These are phyloP conservation scores for Mus minutoides DNA, from an alignment of 2,797 vertebrate species.

Conservation along the genomic window DNA sequence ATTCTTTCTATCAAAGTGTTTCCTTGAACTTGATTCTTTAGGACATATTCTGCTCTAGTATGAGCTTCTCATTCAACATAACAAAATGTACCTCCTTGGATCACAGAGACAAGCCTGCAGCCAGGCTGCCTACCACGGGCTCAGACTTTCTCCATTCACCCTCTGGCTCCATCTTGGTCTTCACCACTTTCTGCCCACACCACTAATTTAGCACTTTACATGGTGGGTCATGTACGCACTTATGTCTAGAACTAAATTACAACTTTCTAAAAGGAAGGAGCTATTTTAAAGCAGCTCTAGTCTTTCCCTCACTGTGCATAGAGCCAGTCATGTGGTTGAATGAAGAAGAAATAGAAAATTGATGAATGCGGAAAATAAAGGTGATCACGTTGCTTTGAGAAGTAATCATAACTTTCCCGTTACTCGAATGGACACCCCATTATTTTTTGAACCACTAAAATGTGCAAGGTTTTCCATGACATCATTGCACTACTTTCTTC, in stretches of 20 bases:
- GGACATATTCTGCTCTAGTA: no score
- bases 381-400: background rate
- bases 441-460: background rate
- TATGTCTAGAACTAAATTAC: slow-evolving; percentile 77
- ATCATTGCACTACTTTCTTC: slow-evolving; percentile 23
- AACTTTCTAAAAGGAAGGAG: slow-evolving; percentile 59
- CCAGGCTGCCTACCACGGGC: accelerated
- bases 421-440: background rate
- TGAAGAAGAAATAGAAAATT: background rate
- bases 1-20: background rate
- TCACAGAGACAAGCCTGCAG: background rate
- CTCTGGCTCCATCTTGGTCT: slow-evolving; percentile 42
- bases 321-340: background rate
- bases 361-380: background rate
- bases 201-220: slow-evolving; percentile 73
- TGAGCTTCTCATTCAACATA: background rate
- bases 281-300: slow-evolving; percentile 22
- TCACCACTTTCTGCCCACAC: slow-evolving; percentile 64
- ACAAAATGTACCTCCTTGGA: background rate
- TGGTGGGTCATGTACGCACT: slow-evolving; percentile 69
- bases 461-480: slow-evolving; percentile 9
- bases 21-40: background rate
- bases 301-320: background rate
- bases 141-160: background rate
- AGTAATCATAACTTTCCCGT: background rate